Evolutionary conservation across 2,888 invertebrate genomes (phyloP).

Genomic region (Lordiphosa fenestrarum): DNA sequence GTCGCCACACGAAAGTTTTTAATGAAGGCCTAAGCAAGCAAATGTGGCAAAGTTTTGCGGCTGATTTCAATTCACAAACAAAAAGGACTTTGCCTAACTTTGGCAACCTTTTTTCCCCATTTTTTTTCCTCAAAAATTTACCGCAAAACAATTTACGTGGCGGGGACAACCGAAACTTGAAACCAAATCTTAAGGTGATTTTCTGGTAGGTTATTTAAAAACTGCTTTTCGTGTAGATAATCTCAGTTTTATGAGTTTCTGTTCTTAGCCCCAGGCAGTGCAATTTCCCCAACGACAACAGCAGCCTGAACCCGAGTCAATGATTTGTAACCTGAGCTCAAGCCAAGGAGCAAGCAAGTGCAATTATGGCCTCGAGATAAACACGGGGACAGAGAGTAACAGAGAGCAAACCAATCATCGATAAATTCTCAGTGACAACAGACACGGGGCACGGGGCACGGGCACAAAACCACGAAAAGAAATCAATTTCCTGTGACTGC

Average conservation of each 20-base stretch:
- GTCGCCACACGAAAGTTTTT: constrained; percentile 40
- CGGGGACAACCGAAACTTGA: no score
- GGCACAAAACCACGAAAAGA: constrained; percentile 38
- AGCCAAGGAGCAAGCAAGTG: constrained; percentile 13
- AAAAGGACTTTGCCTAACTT: constrained; percentile 29
- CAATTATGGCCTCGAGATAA: constrained; percentile 60
- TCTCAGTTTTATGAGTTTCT: constrained; percentile 26
- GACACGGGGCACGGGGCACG: background rate
- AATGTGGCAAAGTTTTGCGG: constrained; percentile 39
- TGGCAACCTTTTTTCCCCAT: constrained; percentile 9
- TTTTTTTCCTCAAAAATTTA: constrained; percentile 14
- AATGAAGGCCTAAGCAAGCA: constrained; percentile 53
- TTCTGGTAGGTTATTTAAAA: constrained; percentile 18
- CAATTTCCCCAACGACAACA: constrained; percentile 12
- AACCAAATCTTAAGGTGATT: background rate
- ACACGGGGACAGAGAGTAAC: constrained; percentile 34
- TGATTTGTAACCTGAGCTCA: constrained; percentile 7
- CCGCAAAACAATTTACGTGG: constrained; percentile 21
- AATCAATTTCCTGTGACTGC: constrained; percentile 64
- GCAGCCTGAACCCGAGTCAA: constrained; percentile 14
- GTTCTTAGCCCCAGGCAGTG: constrained; percentile 3
- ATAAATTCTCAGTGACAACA: constrained; percentile 64
- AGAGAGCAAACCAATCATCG: constrained; percentile 59
- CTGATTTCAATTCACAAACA: constrained; percentile 26
- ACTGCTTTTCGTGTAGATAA: constrained; percentile 27